A percentile compares a stretch with the other conserved stretches of the same genome.
These are phyloP conservation scores for Protodeltote pygarga DNA, from an alignment of 2,888 invertebrate species.

Conservation along the genomic window DNA sequence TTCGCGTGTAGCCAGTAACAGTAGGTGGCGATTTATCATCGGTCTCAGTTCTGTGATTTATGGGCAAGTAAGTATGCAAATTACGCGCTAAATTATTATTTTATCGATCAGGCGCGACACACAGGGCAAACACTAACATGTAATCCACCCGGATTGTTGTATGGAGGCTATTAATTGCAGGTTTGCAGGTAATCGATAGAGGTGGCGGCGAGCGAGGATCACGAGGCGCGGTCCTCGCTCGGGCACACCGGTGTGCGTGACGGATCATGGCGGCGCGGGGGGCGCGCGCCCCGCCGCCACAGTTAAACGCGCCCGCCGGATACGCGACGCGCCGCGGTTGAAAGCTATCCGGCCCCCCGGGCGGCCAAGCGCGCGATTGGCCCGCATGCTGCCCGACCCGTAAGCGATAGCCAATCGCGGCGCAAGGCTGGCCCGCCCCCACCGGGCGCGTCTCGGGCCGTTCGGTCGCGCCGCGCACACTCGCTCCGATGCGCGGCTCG, in stretches of 20 bases:
- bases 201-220: constrained; percentile 48
- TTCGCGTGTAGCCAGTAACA: too few species aligned
- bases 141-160: constrained; percentile 80
- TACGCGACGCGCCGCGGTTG: constrained; percentile 79
- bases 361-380: constrained; percentile 76
- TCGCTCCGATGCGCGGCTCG: constrained; percentile 86
- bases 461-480: constrained; percentile 83
- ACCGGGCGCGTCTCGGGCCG: constrained; percentile 70
- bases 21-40: constrained; percentile 22
- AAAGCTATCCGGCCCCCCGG: constrained; percentile 81
- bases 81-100: constrained; percentile 58
- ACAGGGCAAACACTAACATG: constrained; percentile 74
- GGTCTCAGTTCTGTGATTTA: constrained; percentile 26
- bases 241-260: constrained; percentile 76
- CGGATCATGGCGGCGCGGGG: constrained; percentile 86
- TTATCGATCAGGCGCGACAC: constrained; percentile 60
- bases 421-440: constrained; percentile 66
- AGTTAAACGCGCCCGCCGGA: constrained; percentile 84
- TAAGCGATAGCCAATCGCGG: constrained; percentile 82
- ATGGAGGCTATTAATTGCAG: constrained; percentile 84
- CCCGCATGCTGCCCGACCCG: constrained; percentile 71
- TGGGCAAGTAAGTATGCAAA: constrained; percentile 47
- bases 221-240: constrained; percentile 49
- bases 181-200: constrained; percentile 83
- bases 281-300: constrained; percentile 79